Percentiles rank a stretch among this genome's conserved stretches.
phyloP scores from a whole-genome alignment of 2,797 vertebrate genomes.

The Chloroceryle inda region DNA sequence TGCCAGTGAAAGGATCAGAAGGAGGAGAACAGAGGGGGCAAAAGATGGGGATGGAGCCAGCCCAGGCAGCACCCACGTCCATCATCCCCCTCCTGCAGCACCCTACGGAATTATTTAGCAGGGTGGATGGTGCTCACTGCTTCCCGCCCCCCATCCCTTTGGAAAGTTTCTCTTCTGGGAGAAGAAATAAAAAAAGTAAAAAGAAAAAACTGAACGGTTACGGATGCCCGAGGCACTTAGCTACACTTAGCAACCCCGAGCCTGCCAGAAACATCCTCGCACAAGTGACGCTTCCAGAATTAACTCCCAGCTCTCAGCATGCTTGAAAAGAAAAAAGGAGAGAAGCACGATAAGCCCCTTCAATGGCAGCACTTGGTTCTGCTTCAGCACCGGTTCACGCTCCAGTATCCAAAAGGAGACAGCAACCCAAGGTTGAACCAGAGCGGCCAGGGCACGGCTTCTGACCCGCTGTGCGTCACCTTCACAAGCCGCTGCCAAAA shows the following conservation, averaged over 20 bases:
- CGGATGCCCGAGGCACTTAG: conserved; percentile 65
- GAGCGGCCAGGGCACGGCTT: not conserved
- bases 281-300: conserved; percentile 54
- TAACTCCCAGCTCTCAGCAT: conserved; percentile 34
- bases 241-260: conserved; percentile 66
- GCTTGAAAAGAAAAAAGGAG: not conserved
- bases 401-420: not conserved
- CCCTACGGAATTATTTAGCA: not conserved
- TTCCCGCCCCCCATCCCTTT: not conserved
- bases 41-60: not conserved
- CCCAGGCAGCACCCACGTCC: not conserved
- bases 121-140: not conserved
- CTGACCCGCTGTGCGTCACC: not conserved
- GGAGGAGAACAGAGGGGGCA: not conserved
- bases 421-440: accelerated
- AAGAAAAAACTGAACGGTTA: not conserved
- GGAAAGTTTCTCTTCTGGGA: conserved; percentile 25
- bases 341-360: not conserved
- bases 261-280: conserved; percentile 57
- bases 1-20: not conserved
- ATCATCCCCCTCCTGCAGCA: not conserved
- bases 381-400: not conserved
- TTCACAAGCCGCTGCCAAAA: not conserved
- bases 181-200: not conserved
- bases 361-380: not conserved